phyloP scores from a whole-genome alignment of 2,888 invertebrate species.

The Xestia c-nigrum region DNA sequence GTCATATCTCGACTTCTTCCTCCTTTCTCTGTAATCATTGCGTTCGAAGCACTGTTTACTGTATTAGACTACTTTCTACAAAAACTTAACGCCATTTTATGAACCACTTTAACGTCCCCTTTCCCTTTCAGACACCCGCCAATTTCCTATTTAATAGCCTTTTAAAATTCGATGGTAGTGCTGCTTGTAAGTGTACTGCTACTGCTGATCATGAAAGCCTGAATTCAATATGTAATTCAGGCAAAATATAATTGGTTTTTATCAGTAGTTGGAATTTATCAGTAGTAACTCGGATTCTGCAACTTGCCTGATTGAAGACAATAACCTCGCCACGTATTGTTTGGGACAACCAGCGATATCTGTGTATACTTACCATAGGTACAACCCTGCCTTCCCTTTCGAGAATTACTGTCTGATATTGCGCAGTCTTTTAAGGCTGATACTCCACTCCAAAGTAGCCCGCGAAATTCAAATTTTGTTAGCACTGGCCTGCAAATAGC shows the following conservation, averaged over 20 bases:
- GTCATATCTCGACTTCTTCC: constrained; percentile 30
- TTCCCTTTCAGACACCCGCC: neutral
- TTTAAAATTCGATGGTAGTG: neutral
- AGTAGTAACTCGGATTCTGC: neutral
- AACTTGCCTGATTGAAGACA: neutral
- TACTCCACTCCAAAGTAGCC: no score
- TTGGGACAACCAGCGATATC: neutral
- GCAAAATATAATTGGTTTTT: neutral
- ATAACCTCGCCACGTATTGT: neutral
- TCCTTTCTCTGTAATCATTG: constrained; percentile 43
- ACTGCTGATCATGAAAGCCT: neutral
- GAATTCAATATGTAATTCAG: neutral
- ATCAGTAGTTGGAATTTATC: neutral
- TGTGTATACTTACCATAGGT: neutral
- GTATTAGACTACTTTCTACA: constrained; percentile 26
- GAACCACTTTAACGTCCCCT: constrained; percentile 16
- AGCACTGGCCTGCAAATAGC: no score
- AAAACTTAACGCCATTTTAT: constrained; percentile 13
- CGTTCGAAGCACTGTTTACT: constrained; percentile 17
- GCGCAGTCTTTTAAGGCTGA: neutral
- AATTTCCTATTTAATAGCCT: neutral
- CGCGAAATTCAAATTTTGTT: no score
- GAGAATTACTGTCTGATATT: neutral
- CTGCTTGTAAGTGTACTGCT: neutral
- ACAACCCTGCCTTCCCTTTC: neutral